phyloP scores from a whole-genome alignment of 2,888 invertebrate genomes.

The Iphiclides podalirius region DNA sequence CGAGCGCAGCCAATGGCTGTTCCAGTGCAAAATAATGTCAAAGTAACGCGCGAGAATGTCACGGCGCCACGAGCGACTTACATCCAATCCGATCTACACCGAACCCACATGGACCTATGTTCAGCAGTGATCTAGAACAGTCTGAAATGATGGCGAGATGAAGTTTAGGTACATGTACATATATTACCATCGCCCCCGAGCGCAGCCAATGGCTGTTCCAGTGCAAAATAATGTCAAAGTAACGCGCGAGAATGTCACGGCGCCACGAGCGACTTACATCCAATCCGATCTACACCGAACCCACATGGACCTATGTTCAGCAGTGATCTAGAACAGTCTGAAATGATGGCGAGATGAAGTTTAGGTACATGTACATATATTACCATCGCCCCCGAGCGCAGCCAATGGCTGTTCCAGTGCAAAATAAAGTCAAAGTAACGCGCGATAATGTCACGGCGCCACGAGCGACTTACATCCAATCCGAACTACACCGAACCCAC shows the following conservation, averaged over 20 bases:
- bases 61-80: conserved; percentile 19
- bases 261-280: conserved; percentile 21
- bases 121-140: too few relatives aligned
- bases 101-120: conserved; percentile 58
- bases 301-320: too few relatives aligned
- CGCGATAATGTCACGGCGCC: not conserved
- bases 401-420: too few relatives aligned
- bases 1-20: too few relatives aligned
- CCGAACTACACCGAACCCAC: conserved; percentile 48
- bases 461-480: conserved; percentile 22
- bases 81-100: conserved; percentile 42
- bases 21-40: not conserved
- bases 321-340: too few relatives aligned
- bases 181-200: too few relatives aligned
- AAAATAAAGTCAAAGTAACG: not conserved
- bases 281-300: conserved; percentile 48
- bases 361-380: too few relatives aligned
- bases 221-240: not conserved
- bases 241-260: not conserved
- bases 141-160: too few relatives aligned
- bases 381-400: too few relatives aligned
- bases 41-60: not conserved
- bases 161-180: too few relatives aligned
- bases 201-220: too few relatives aligned
- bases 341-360: too few relatives aligned